Conservation (phyloP, 2,113 vertebrate genomes). For the Hippocampus mohnikei region DNA sequence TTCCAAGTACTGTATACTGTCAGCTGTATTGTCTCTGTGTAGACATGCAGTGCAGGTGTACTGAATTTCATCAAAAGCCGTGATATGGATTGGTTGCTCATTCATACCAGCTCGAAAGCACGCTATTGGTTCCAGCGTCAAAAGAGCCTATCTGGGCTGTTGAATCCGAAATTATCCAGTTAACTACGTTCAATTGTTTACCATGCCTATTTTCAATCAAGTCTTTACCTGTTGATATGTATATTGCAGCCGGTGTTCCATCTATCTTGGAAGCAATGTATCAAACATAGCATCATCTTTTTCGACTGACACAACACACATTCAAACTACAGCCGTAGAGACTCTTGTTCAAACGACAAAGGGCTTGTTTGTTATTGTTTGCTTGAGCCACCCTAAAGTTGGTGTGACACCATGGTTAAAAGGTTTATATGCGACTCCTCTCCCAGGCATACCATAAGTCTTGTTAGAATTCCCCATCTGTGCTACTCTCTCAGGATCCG, state of each 20-base stretch:
- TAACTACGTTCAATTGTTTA: too few species aligned
- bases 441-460: slow-evolving; percentile 33
- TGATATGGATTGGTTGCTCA: not conserved
- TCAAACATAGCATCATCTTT: not conserved
- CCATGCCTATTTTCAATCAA: too few species aligned
- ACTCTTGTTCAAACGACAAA: not conserved
- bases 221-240: too few species aligned
- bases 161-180: too few species aligned
- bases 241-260: too few species aligned
- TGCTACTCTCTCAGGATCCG: not conserved
- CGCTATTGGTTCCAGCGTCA: too few species aligned
- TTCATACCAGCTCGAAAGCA: too few species aligned
- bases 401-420: not conserved
- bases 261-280: too few species aligned
- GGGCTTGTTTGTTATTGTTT: not conserved
- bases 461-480: slow-evolving; percentile 55
- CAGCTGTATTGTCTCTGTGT: not conserved
- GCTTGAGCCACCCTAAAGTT: not conserved
- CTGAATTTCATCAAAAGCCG: not conserved
- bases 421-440: slow-evolving; percentile 8
- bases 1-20: not conserved
- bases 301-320: not conserved
- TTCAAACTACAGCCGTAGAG: not conserved
- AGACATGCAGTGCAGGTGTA: not conserved
- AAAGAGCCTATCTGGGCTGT: too few species aligned